Conservation (phyloP, 92 coral and sea anemone species). For the Phenganax stokvisi region DNA sequence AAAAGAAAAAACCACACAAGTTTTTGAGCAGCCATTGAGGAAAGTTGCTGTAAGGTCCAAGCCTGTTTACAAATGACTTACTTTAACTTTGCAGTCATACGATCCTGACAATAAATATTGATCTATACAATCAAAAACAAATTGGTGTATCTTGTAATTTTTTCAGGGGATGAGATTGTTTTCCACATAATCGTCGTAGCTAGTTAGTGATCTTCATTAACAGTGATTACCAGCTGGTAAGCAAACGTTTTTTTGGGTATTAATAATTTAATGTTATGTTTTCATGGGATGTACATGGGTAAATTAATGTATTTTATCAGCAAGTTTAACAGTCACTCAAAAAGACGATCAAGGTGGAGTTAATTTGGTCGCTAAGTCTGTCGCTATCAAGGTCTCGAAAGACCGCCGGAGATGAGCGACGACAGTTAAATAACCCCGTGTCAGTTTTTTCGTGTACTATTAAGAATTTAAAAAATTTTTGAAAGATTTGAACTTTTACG, state of each 20-base stretch:
- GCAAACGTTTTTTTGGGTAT: background rate
- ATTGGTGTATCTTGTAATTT: too few relatives aligned
- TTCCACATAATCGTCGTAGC: too few relatives aligned
- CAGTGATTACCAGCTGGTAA: background rate
- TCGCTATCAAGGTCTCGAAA: too few relatives aligned
- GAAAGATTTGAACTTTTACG: too few relatives aligned
- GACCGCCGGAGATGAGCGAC: too few relatives aligned
- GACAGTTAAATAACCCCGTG: too few relatives aligned
- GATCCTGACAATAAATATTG: constrained; percentile 85
- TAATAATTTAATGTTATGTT: background rate
- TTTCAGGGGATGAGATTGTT: too few relatives aligned
- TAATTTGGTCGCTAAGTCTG: too few relatives aligned
- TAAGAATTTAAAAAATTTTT: too few relatives aligned
- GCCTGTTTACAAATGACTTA: constrained; percentile 10
- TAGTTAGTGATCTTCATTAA: too few relatives aligned
- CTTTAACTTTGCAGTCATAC: constrained; percentile 85
- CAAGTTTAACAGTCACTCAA: background rate
- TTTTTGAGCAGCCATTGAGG: background rate
- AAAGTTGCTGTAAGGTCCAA: background rate
- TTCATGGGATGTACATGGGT: background rate
- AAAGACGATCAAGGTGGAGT: too few relatives aligned
- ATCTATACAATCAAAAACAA: constrained; percentile 40
- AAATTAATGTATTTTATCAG: background rate
- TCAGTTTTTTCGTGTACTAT: too few relatives aligned
- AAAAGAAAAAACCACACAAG: background rate